These are phyloP conservation scores for Muntiacus muntjak DNA, from an alignment of 2,113 vertebrate species.

Conservation along the genomic window DNA sequence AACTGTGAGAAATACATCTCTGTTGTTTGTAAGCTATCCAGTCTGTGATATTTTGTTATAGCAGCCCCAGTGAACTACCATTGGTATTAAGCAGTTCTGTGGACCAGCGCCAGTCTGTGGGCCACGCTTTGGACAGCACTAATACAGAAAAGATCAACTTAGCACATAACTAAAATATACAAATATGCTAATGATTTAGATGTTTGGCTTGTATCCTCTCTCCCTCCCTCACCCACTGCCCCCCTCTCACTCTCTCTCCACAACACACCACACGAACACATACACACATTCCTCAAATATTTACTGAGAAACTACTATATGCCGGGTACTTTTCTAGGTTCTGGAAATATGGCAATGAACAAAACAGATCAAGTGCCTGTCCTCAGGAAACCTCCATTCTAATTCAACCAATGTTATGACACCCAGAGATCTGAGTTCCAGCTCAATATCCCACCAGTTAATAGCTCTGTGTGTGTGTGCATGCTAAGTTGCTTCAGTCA, in stretches of 20 bases:
- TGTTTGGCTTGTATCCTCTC: background rate
- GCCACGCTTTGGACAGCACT: background rate
- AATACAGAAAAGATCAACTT: background rate
- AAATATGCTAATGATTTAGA: background rate
- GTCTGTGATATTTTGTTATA: background rate
- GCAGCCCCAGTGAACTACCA: background rate
- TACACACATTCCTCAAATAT: background rate
- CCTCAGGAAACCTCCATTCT: background rate
- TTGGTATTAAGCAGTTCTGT: background rate
- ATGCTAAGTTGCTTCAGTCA: background rate
- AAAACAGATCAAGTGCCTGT: background rate
- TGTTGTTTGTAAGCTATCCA: background rate
- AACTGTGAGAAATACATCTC: background rate
- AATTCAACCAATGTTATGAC: background rate
- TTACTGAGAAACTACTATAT: background rate
- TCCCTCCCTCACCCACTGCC: background rate
- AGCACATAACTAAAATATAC: background rate
- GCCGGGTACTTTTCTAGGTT: background rate
- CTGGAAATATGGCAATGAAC: background rate
- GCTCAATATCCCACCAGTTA: background rate
- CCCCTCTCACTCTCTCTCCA: background rate
- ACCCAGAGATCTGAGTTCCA: background rate
- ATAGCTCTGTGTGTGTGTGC: background rate
- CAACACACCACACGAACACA: background rate
- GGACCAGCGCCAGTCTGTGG: background rate